Conservation (phyloP, 1,140 invertebrate species). For the Reticulitermes speratus region DNA sequence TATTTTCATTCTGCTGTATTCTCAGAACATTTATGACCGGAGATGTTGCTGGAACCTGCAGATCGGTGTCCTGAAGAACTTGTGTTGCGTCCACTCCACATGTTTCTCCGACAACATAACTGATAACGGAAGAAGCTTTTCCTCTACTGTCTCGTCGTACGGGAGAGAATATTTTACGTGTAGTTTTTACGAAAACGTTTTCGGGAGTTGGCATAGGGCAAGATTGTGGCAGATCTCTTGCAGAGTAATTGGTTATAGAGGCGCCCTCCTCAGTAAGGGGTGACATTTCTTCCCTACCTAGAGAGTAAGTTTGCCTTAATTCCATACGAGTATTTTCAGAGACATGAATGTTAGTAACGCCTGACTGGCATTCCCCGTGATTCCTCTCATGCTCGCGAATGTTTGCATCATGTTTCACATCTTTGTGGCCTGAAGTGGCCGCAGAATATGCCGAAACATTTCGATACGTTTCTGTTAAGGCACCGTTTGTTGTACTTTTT, state of each 20-base stretch:
- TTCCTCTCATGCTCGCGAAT: neutral
- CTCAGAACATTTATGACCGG: neutral
- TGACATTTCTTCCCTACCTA: neutral
- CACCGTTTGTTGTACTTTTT: neutral
- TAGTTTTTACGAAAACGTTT: slow-evolving; percentile 71
- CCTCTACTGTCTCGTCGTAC: slow-evolving; percentile 43
- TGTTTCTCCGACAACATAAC: slow-evolving; percentile 37
- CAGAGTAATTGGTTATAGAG: neutral
- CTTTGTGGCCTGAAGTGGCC: neutral
- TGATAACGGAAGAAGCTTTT: slow-evolving; percentile 37
- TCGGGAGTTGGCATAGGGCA: slow-evolving; percentile 38
- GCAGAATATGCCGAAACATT: neutral
- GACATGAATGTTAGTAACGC: neutral
- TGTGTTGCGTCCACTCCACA: neutral
- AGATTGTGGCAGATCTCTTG: neutral
- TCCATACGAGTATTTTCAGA: neutral
- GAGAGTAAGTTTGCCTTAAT: neutral
- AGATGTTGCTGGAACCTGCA: neutral
- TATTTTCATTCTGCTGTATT: neutral
- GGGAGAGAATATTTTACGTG: slow-evolving; percentile 72
- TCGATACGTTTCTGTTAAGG: neutral
- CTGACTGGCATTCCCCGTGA: neutral
- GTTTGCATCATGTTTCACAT: neutral
- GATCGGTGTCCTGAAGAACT: neutral
- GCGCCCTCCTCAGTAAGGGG: neutral